A percentile compares a stretch with the other conserved stretches of the same genome.
These are phyloP conservation scores for Onychomys arenicola DNA, from an alignment of 2,797 vertebrate genomes.

Conservation along the genomic window DNA sequence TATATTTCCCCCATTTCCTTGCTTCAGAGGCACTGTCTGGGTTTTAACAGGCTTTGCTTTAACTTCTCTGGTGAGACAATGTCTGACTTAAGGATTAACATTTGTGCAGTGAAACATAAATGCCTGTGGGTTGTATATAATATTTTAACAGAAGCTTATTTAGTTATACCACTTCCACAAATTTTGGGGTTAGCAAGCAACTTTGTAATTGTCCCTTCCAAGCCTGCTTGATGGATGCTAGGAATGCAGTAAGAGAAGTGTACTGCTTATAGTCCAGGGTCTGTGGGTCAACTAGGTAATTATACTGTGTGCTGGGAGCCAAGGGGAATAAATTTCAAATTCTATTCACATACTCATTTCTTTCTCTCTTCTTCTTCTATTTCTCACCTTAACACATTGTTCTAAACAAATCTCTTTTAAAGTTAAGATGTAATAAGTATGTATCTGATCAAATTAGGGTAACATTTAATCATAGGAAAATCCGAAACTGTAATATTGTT, in stretches of 20 bases:
- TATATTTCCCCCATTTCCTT: conserved; percentile 68
- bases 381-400: not conserved
- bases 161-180: conserved; percentile 62
- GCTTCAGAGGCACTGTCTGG: conserved; percentile 65
- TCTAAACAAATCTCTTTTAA: not conserved
- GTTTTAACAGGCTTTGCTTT: conserved; percentile 74
- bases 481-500: not conserved
- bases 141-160: conserved; percentile 78
- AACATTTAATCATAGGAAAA: not conserved
- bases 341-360: not conserved
- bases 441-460: not conserved
- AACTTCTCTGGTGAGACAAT: conserved; percentile 60
- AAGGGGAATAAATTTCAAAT: not conserved
- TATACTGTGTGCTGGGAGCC: not conserved
- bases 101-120: conserved; percentile 79
- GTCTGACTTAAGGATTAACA: conserved; percentile 78
- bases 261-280: not conserved
- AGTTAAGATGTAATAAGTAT: not conserved
- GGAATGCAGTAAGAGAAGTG: not conserved
- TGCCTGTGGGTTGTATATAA: conserved; percentile 75
- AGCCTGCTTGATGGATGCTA: conserved; percentile 13
- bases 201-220: conserved; percentile 7
- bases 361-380: not conserved
- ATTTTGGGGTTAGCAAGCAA: conserved; percentile 44
- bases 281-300: not conserved